Evolutionary conservation across 64 coral and sea anemone species (phyloP).

Genomic region (Cladopsammia gracilis): DNA sequence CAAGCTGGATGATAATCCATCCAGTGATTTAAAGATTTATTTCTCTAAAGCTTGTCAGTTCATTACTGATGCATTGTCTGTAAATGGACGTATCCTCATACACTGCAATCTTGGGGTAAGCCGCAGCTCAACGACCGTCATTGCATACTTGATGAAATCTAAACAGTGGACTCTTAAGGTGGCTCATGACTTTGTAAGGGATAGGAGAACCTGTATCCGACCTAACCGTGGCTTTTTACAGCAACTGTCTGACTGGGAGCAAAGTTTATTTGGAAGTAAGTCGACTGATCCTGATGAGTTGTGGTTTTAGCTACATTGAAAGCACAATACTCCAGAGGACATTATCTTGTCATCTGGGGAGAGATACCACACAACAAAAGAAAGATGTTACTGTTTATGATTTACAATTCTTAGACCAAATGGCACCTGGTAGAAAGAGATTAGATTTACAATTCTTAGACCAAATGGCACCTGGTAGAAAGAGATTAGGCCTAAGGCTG

Average conservation of each 20-base stretch:
- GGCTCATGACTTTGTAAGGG: constrained; percentile 90
- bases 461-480: too few relatives aligned
- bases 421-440: too few relatives aligned
- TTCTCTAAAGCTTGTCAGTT: constrained; percentile 86
- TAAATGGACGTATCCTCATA: constrained; percentile 80
- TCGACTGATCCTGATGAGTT: constrained; percentile 91
- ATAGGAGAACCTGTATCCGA: constrained; percentile 72
- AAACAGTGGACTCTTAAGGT: constrained; percentile 80
- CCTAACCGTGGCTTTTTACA: constrained; percentile 92
- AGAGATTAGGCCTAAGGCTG: too few relatives aligned
- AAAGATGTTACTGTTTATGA: too few relatives aligned
- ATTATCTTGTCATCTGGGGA: too few relatives aligned
- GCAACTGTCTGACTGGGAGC: constrained; percentile 88
- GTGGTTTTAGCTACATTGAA: constrained; percentile 65
- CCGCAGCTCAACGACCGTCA: constrained; percentile 89
- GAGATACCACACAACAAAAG: too few relatives aligned
- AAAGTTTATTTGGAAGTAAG: constrained; percentile 78
- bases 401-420: too few relatives aligned
- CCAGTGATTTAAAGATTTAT: constrained; percentile 81
- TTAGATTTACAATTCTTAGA: too few relatives aligned
- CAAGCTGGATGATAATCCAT: constrained; percentile 89
- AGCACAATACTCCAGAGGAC: too few relatives aligned
- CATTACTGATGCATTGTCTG: constrained; percentile 70
- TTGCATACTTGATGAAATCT: constrained; percentile 94
- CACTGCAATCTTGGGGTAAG: constrained; percentile 98